phyloP scores from a whole-genome alignment of 2,888 invertebrate species.

The Empis livida region DNA sequence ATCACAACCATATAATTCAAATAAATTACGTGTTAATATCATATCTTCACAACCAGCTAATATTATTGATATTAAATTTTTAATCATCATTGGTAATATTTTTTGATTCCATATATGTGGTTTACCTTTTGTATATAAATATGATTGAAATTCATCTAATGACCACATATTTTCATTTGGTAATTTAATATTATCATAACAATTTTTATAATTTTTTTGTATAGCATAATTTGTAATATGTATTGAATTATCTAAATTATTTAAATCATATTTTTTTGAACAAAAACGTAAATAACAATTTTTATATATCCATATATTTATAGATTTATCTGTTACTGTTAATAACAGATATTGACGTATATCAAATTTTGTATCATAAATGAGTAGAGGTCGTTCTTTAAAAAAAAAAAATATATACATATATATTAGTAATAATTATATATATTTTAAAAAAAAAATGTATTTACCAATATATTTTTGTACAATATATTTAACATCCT shows the following conservation, averaged over 20 bases:
- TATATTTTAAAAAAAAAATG: too few relatives aligned
- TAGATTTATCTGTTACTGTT: slow-evolving; percentile 55
- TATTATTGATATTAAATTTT: slow-evolving; percentile 66
- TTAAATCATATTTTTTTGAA: slow-evolving; percentile 64
- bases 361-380: slow-evolving; percentile 81
- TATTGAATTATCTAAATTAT: slow-evolving; percentile 69
- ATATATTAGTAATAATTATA: too few relatives aligned
- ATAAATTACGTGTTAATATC: slow-evolving; percentile 55
- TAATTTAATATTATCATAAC: slow-evolving; percentile 37
- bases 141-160: slow-evolving; percentile 53
- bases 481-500: not conserved
- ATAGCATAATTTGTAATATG: slow-evolving; percentile 47
- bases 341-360: slow-evolving; percentile 76
- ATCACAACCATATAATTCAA: slow-evolving; percentile 86
- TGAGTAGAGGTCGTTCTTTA: slow-evolving; percentile 65
- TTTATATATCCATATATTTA: slow-evolving; percentile 77
- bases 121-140: slow-evolving; percentile 37
- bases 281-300: slow-evolving; percentile 79
- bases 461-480: not conserved
- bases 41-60: slow-evolving; percentile 64
- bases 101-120: slow-evolving; percentile 49
- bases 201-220: too few relatives aligned
- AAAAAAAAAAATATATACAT: not conserved
- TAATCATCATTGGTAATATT: slow-evolving; percentile 76
- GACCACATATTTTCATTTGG: slow-evolving; percentile 80